Conservation (phyloP, 2,888 invertebrate genomes). For the Cataglyphis cursor region DNA sequence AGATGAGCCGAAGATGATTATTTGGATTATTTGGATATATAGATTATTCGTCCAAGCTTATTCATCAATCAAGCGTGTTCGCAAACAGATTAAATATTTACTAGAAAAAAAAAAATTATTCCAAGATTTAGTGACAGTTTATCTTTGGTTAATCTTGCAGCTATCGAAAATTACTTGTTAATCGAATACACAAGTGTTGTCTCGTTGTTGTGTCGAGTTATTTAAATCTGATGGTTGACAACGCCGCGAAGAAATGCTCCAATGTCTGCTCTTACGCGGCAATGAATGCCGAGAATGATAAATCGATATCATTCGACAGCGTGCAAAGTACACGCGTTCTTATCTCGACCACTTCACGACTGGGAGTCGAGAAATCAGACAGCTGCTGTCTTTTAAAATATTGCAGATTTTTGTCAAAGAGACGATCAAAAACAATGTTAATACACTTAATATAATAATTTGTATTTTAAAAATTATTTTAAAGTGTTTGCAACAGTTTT, state of each 20-base stretch:
- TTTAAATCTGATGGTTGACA: constrained; percentile 22
- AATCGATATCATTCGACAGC: constrained; percentile 60
- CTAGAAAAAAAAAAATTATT: not conserved
- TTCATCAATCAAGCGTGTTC: too few species aligned
- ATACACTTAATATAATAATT: too few species aligned
- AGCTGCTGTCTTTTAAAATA: constrained; percentile 15
- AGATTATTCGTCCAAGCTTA: too few species aligned
- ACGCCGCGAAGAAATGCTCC: too few species aligned
- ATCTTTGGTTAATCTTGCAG: not conserved
- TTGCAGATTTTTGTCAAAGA: constrained; percentile 6
- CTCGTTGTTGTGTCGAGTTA: not conserved
- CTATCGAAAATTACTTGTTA: constrained; percentile 19
- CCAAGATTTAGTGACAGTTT: not conserved
- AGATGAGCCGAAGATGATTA: too few species aligned
- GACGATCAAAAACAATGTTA: not conserved
- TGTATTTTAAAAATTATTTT: not conserved
- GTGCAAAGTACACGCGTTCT: constrained; percentile 66
- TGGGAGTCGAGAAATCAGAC: constrained; percentile 55
- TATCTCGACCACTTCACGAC: constrained; percentile 40
- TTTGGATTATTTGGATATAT: too few species aligned
- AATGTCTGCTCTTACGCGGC: not conserved
- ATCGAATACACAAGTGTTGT: constrained; percentile 46
- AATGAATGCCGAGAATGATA: constrained; percentile 44
- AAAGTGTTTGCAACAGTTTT: not conserved
- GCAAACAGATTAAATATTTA: not conserved